phyloP scores from a whole-genome alignment of 2,888 invertebrate genomes.

The Alviniconcha strummeri region DNA sequence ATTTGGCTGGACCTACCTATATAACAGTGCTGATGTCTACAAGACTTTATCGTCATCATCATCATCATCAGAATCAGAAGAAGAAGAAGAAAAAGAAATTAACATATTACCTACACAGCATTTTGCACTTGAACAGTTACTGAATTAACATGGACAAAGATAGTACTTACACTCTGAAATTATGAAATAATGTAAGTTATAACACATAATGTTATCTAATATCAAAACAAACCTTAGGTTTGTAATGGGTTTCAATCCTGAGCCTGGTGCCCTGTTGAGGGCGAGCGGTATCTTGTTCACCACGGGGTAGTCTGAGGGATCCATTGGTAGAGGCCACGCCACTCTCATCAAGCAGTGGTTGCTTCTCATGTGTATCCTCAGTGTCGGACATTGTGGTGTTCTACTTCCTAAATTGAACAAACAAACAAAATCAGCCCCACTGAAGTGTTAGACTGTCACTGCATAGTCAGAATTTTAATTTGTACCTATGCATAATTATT shows the following conservation, averaged over 20 bases:
- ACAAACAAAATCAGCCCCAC: not conserved
- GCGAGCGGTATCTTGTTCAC: not conserved
- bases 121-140: not conserved
- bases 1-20: no score
- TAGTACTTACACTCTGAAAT: no score
- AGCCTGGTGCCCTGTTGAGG: not conserved
- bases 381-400: slow-evolving; percentile 15
- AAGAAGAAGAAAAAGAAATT: not conserved
- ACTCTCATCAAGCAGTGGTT: slow-evolving; percentile 26
- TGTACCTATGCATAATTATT: not conserved
- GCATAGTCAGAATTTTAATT: no score
- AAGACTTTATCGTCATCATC: no score
- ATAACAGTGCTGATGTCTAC: no score
- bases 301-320: not conserved
- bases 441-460: no score
- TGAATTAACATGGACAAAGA: not conserved
- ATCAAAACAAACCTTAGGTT: slow-evolving; percentile 33
- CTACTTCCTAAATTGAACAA: not conserved
- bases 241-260: slow-evolving; percentile 28
- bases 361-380: slow-evolving; percentile 25
- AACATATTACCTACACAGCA: not conserved
- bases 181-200: not conserved
- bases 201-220: no score
- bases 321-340: not conserved
- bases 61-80: no score